Evolutionary conservation across 2,888 invertebrate genomes (phyloP), one percentile per base, ranked within the genome.

Genomic region (Dolomedes plantarius): DNA sequence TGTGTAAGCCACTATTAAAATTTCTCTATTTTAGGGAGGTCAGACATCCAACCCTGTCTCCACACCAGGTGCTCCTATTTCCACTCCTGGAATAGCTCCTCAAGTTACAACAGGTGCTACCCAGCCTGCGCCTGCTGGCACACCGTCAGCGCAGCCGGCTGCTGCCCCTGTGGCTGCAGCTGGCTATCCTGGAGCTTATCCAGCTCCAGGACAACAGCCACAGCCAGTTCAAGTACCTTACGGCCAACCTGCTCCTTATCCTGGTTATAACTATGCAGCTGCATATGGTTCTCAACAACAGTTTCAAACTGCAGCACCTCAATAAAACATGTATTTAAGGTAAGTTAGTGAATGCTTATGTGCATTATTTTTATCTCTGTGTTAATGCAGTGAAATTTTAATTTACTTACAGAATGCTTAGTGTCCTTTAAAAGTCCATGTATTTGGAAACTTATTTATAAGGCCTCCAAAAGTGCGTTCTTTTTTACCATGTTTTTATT

Each of bases 251-350:
- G 78, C 75, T n/a, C 86, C 86, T 16, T 86, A 86, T 39, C 76
- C 86, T 3, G 86, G 86, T 2, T 86, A 86, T 29, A 76, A 75
- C 36, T 86, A 86, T 56, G 86, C 86, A 29, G 83, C 83, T 23
- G 80, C 86, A 11, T 86, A 86, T 56, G 80, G 80, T 7, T 65
- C 80, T 7, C 86, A 86, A 29, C 86, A 86, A 41, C 80, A 71
- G 1, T 80, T 76, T 23, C 79, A 68, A 69, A 74, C 75, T 29
- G 78, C 78, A 16, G 85, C 79, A 19, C 85, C 85, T 23, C 78
- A 79, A 71, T 74, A 46, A 27, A 32, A 39, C 27, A 19, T 64
- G 56, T 29, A 50, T 41, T 39, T 41, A 41, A n/a, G 69, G 69
- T 69, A 16, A 41, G 27, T 23, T n/a, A n/a, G n/a, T n/a, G n/a